phyloP scores from a whole-genome alignment of 2,113 vertebrate species.

The Gavia stellata region DNA sequence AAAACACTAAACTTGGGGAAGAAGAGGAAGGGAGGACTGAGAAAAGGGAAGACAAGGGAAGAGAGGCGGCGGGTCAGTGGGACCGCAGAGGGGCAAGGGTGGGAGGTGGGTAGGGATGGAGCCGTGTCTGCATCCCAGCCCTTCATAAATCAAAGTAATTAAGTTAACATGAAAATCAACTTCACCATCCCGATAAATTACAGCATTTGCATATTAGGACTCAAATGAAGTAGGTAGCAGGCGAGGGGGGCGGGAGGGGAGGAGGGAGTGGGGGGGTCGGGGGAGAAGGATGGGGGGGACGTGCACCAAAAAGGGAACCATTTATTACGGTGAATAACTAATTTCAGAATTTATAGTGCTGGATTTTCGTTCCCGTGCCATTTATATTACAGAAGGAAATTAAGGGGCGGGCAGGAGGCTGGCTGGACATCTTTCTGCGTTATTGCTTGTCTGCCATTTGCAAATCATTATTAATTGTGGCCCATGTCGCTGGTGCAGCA shows the following conservation, averaged over 20 bases:
- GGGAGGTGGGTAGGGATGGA: constrained; percentile 70
- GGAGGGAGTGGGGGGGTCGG: neutral
- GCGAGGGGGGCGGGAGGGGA: neutral
- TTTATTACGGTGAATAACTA: constrained; percentile 84
- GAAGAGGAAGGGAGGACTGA: neutral
- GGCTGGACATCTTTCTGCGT: constrained; percentile 85
- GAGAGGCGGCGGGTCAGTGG: neutral
- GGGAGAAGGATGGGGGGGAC: constrained; percentile 2
- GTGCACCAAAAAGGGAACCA: constrained; percentile 65
- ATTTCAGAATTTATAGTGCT: constrained; percentile 83
- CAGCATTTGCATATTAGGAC: constrained; percentile 76
- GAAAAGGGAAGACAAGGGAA: neutral
- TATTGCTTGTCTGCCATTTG: constrained; percentile 91
- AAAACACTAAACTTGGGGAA: constrained; percentile 81
- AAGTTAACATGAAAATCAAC: constrained; percentile 82
- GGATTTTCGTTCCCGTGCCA: constrained; percentile 79
- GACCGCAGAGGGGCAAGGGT: neutral
- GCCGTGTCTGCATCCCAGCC: constrained; percentile 70
- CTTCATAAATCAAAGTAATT: constrained; percentile 89
- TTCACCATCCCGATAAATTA: constrained; percentile 84
- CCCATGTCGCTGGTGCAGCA: constrained; percentile 72
- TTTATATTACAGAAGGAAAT: constrained; percentile 84
- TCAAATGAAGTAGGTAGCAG: constrained; percentile 63
- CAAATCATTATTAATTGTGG: constrained; percentile 96
- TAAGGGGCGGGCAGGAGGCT: constrained; percentile 78